Percentiles rank a stretch among this genome's conserved stretches.
These are phyloP conservation scores for Procambarus clarkii DNA, from an alignment of 1,140 invertebrate species.

Conservation along the genomic window DNA sequence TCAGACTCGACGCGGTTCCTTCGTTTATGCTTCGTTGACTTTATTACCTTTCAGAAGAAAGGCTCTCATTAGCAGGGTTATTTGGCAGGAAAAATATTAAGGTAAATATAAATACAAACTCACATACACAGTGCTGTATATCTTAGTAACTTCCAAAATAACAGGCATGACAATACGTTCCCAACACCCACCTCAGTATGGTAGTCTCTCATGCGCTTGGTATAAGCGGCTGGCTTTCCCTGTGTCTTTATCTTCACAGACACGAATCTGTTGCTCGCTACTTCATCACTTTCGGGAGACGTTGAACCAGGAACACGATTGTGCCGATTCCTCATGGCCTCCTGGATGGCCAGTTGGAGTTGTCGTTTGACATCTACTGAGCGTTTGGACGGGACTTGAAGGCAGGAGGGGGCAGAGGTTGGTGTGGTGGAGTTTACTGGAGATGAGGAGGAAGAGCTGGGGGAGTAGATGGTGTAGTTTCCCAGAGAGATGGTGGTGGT, in stretches of 20 bases:
- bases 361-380: constrained; percentile 54
- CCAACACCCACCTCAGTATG: constrained; percentile 42
- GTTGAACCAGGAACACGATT: not conserved
- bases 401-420: not conserved
- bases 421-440: not conserved
- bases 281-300: not conserved
- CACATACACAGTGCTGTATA: too few species aligned
- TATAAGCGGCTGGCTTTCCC: constrained; percentile 61
- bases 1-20: constrained; percentile 47
- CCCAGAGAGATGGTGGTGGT: not conserved
- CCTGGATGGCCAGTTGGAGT: constrained; percentile 56
- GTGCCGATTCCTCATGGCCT: constrained; percentile 51
- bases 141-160: too few species aligned
- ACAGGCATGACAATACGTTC: too few species aligned
- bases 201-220: constrained; percentile 61
- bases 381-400: constrained; percentile 1
- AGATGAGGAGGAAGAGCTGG: not conserved
- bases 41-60: constrained; percentile 29
- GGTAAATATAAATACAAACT: not conserved
- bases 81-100: not conserved
- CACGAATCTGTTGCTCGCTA: constrained; percentile 17
- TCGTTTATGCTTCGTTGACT: constrained; percentile 52
- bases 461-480: not conserved
- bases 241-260: constrained; percentile 64
- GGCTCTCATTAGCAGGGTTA: not conserved